phyloP scores from a whole-genome alignment of 2,888 invertebrate genomes.

The Eupithecia pulchellata region DNA sequence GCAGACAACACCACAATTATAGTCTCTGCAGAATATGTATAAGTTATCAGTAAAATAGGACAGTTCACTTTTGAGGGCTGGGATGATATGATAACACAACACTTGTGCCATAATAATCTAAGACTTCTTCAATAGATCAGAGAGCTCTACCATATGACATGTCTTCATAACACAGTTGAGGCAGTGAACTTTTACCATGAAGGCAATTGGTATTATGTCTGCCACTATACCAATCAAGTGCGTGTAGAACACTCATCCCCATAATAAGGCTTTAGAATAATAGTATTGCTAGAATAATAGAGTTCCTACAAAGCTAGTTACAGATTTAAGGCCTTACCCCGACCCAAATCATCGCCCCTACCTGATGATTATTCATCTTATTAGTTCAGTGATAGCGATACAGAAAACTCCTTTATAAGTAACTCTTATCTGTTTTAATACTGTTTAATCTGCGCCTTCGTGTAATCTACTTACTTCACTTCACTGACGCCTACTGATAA shows the following conservation, averaged over 20 bases:
- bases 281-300: slow-evolving; percentile 62
- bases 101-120: slow-evolving; percentile 6
- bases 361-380: too few relatives aligned
- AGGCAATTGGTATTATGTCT: slow-evolving; percentile 1
- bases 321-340: too few relatives aligned
- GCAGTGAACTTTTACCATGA: background rate
- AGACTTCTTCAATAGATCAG: background rate
- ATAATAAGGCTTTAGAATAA: slow-evolving; percentile 57
- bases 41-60: slow-evolving; percentile 33
- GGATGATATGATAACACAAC: slow-evolving; percentile 14
- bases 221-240: background rate
- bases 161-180: background rate
- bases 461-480: slow-evolving; percentile 5
- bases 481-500: slow-evolving; percentile 9
- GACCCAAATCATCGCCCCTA: too few relatives aligned
- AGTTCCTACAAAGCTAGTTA: too few relatives aligned
- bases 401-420: background rate
- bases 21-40: slow-evolving; percentile 36
- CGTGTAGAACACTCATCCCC: slow-evolving; percentile 39
- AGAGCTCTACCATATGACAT: background rate
- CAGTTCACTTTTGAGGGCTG: slow-evolving; percentile 31
- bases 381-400: too few relatives aligned
- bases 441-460: background rate
- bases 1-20: slow-evolving; percentile 58
- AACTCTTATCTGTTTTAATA: background rate